These are phyloP conservation scores for Drosophila melanocephala DNA, from an alignment of 2,888 invertebrate genomes.

Conservation along the genomic window DNA sequence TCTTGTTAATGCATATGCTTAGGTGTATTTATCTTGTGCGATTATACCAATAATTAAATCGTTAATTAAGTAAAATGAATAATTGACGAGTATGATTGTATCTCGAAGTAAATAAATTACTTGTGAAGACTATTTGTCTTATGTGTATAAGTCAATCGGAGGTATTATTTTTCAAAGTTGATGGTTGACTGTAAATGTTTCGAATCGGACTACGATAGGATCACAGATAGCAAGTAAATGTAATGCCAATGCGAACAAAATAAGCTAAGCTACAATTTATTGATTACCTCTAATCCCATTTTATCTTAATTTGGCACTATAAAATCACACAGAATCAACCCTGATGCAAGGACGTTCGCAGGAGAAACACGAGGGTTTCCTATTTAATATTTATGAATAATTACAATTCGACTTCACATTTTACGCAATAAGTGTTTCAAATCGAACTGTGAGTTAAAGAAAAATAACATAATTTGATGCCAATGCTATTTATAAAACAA, in stretches of 20 bases:
- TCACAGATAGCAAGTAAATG: not conserved
- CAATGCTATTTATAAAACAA: not conserved
- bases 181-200: not conserved
- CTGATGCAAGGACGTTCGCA: not conserved
- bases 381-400: not conserved
- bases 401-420: not conserved
- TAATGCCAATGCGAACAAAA: not conserved
- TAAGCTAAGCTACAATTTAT: not conserved
- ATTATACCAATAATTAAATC: not conserved
- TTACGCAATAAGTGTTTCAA: not conserved
- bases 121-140: not conserved
- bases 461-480: not conserved
- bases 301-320: not conserved
- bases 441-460: not conserved
- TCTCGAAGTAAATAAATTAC: not conserved
- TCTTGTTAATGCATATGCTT: not conserved
- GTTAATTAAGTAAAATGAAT: not conserved
- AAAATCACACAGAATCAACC: not conserved
- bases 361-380: accelerated
- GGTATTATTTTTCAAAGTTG: not conserved
- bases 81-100: not conserved
- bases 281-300: not conserved
- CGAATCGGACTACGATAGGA: not conserved
- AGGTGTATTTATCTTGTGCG: not conserved
- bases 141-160: not conserved